These are phyloP conservation scores for Dolichoris vasculosae DNA, from an alignment of 1,140 invertebrate genomes.

Conservation along the genomic window DNA sequence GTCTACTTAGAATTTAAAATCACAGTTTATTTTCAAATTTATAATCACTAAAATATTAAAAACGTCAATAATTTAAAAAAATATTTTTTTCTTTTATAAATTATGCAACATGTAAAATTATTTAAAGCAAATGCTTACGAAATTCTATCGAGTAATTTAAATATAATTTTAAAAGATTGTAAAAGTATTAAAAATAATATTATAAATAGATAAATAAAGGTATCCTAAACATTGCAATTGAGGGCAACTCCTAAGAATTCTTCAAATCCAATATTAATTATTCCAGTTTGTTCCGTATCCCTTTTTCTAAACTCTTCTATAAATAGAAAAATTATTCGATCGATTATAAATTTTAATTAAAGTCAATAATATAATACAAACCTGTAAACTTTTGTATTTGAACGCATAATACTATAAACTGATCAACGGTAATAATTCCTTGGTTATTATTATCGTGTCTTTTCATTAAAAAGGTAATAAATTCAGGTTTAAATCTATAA, in stretches of 20 bases:
- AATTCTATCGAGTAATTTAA: neutral
- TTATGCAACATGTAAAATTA: neutral
- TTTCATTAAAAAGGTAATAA: slow-evolving; percentile 82
- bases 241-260: slow-evolving; percentile 88
- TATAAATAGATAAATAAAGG: neutral
- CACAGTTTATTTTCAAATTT: slow-evolving; percentile 27
- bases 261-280: slow-evolving; percentile 88
- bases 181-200: neutral
- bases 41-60: neutral
- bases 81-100: neutral
- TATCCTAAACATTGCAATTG: slow-evolving; percentile 78
- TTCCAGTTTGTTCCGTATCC: slow-evolving; percentile 84
- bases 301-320: slow-evolving; percentile 85
- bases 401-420: slow-evolving; percentile 91
- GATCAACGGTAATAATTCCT: slow-evolving; percentile 85
- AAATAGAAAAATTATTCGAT: slow-evolving; percentile 55
- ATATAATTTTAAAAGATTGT: neutral
- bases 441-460: slow-evolving; percentile 80
- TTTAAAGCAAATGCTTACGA: neutral
- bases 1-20: slow-evolving; percentile 36
- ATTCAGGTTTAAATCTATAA: slow-evolving; percentile 87
- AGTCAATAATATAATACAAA: slow-evolving; percentile 54
- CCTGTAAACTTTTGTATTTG: slow-evolving; percentile 88
- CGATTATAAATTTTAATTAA: slow-evolving; percentile 24
- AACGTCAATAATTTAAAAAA: neutral